Conservation (phyloP, 2,888 invertebrate species). For the Lamellibrachia columna region DNA sequence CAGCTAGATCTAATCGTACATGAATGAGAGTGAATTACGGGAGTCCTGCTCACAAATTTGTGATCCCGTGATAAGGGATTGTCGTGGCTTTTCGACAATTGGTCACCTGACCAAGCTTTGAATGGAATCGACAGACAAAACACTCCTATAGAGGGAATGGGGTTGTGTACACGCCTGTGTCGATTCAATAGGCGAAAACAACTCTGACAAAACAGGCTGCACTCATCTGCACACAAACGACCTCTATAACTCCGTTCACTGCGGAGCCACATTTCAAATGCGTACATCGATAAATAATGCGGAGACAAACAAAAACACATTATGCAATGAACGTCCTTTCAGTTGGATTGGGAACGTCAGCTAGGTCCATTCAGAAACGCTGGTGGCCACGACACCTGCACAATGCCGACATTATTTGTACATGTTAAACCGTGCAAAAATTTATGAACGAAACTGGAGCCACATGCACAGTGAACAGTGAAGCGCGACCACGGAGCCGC, state of each 20-base stretch:
- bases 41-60: not conserved
- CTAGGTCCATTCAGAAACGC: not conserved
- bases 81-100: not conserved
- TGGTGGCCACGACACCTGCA: not conserved
- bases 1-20: not conserved
- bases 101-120: not conserved
- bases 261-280: not conserved
- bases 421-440: not conserved
- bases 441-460: conserved; percentile 4
- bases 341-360: not conserved
- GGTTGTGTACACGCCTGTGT: not conserved
- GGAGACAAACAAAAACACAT: not conserved
- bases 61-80: not conserved
- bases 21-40: conserved; percentile 4
- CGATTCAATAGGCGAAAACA: not conserved
- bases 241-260: not conserved
- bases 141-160: not conserved
- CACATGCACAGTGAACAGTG: not conserved
- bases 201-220: not conserved
- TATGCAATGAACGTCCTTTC: not conserved
- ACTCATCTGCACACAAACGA: not conserved
- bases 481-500: not conserved
- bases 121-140: not conserved
- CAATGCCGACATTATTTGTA: conserved; percentile 10
- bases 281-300: not conserved